phyloP scores from a whole-genome alignment of 1,140 invertebrate genomes.

The Eubasilissa regina region DNA sequence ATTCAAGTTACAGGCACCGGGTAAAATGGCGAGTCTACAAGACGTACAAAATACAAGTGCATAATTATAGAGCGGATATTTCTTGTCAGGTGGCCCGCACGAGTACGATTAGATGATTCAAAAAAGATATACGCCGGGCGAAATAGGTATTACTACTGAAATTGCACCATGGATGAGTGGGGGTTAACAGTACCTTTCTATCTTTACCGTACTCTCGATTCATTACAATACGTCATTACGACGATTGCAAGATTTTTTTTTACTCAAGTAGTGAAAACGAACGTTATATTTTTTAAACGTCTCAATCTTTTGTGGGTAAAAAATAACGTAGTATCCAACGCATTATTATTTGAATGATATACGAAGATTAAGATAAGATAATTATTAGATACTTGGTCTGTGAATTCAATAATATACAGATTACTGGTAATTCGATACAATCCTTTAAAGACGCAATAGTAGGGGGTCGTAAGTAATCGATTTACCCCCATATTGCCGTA shows the following conservation, averaged over 20 bases:
- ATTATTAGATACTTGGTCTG: too few species aligned
- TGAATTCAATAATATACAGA: too few species aligned
- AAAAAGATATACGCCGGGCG: neutral
- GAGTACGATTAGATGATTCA: neutral
- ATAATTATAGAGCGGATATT: slow-evolving; percentile 9
- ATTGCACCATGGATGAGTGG: neutral
- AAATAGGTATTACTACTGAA: neutral
- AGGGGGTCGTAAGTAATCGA: too few species aligned
- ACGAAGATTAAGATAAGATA: too few species aligned
- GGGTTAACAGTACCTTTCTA: neutral
- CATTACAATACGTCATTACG: neutral
- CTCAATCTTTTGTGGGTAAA: neutral
- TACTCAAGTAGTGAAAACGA: neutral
- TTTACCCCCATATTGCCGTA: too few species aligned
- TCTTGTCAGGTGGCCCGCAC: neutral
- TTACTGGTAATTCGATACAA: too few species aligned
- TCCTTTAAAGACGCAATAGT: too few species aligned
- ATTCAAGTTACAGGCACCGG: neutral
- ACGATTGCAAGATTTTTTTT: slow-evolving; percentile 4
- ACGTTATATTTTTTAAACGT: neutral
- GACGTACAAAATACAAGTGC: neutral
- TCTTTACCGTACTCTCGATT: slow-evolving; percentile 20
- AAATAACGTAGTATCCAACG: neutral
- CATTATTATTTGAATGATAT: neutral
- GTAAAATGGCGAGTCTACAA: neutral